Base-by-base conservation (phyloP, 2,888 invertebrate species). In the Zhuqinia jingwanae region DNA sequence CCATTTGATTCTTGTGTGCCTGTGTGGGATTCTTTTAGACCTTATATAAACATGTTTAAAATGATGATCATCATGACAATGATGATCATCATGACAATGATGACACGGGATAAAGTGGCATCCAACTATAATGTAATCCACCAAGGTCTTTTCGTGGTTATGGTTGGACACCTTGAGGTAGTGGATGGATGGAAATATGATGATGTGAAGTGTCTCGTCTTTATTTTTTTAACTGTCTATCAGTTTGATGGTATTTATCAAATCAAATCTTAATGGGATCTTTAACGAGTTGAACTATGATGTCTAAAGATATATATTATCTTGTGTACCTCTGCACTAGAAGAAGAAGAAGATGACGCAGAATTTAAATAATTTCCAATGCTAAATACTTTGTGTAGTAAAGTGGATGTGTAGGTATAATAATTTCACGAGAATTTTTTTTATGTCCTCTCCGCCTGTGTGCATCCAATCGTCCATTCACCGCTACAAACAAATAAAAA, bases 71-170 rank as follows among this genome's bases (percentile, higher is more conserved):
- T n/a, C 27, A 60, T 11, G 58, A 60, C 11, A 25, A 11, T 22
- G 25, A 25, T 25, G 58, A 60, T n/a, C 17, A 53, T 47, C 47
- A 8, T 47, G 45, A 11, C 11, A n/a, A n/a, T n/a, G n/a, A n/a
- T n/a, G n/a, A n/a, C n/a, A 56, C 25, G 22, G 6, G 22, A 56
- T 22, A 30, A 60, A n/a, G 25, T 60, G 27, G 60, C 3, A 58
- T 11, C 6, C 25, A 20, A 13, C 73, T 15, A 0, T 25, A 17
- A 17, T 47, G n/a, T n/a, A n/a, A n/a, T n/a, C n/a, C n/a, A n/a
- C n/a, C 78, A 79, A 79, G 78, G 78, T n/a, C 47, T 78, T 63
- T 27, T 25, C 25, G 79, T 79, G 65, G 79, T 65, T 78, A 47
- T 6, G 50, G 10, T 45, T 78, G 42, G 22, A n/a, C 25, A 45